These are phyloP conservation scores for Hydra vulgaris DNA, from an alignment of 30 jellyfish, hydroid and myxozoan species.

Conservation along the genomic window DNA sequence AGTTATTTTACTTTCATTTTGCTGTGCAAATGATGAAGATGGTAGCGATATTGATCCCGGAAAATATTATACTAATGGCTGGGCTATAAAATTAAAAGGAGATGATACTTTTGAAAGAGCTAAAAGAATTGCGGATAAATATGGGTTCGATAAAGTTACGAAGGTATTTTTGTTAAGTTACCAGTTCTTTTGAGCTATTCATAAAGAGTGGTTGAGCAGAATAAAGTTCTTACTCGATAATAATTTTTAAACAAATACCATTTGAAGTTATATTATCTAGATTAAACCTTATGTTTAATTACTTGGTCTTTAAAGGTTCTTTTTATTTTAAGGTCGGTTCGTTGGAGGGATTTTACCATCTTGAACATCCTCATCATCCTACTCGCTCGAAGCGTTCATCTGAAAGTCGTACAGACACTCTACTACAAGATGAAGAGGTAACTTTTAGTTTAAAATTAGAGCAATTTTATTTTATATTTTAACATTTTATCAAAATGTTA, in stretches of 20 bases:
- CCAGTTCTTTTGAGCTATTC: neutral
- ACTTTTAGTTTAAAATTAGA: neutral
- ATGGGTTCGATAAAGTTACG: conserved; percentile 87
- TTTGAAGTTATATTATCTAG: neutral
- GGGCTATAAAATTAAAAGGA: conserved; percentile 91
- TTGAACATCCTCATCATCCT: conserved; percentile 96
- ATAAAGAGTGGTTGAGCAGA: too few relatives aligned
- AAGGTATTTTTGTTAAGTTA: conserved; percentile 41
- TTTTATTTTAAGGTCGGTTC: conserved; percentile 57
- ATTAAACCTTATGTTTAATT: neutral
- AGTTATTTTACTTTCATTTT: neutral
- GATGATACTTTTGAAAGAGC: conserved; percentile 69
- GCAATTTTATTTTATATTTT: too few relatives aligned
- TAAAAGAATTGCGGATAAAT: conserved; percentile 70
- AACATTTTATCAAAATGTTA: too few relatives aligned
- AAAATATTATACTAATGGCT: conserved; percentile 86
- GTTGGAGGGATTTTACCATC: conserved; percentile 74
- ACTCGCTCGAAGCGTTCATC: conserved; percentile 76
- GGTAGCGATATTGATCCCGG: neutral
- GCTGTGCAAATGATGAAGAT: neutral
- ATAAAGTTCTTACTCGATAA: too few relatives aligned
- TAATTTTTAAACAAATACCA: too few relatives aligned
- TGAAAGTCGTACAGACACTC: conserved; percentile 64
- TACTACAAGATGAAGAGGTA: conserved; percentile 70
- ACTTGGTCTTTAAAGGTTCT: neutral